Base-by-base conservation (phyloP, 2,888 invertebrate genomes). In the Malthinus seriepunctatus region DNA sequence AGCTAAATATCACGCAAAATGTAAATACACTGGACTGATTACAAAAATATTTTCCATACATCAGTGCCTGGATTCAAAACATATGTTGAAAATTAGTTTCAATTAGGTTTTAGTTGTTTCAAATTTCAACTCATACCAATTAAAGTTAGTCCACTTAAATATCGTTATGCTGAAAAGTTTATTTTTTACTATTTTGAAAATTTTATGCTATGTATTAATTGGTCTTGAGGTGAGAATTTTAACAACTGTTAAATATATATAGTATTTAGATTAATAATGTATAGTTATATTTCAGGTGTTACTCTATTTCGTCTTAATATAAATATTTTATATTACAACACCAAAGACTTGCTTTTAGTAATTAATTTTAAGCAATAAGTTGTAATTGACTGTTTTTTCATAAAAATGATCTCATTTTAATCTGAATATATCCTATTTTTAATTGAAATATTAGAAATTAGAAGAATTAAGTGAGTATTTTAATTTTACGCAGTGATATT, bases 1-100 rank as follows among this genome's bases (percentile, higher is more conserved):
- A 56, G 47, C 31, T 51, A 53, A 53, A 57, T 57, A 57, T 56
- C 71, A 70, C 71, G 71, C 70, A 65, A 65, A 23, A 63, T 74
- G 73, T 73, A 73, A 51, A 74, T 72, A 74, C 72, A 75, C 73
- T 67, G 70, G 68, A 73, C 73, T 73, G 73, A 72, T 71, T 68
- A 68, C 63, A 68, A 69, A 64, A 65, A 69, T 67, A 69, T 69
- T 71, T 70, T 69, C 71, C 67, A 73, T 72, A 70, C 73, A 68
- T 73, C 74, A 74, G 75, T 74, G 75, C 74, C 75, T 74, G 73
- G 70, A 72, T 67, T 68, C 65, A 69, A 62, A 67, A 63, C 65
- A 66, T 67, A 65, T 64, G 63, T 65, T 63, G 57, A 57, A 53
- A 56, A 51, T 65, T 57, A 65, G 63, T 63, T 23, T 62, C 38